phyloP scores from a whole-genome alignment of 2,888 invertebrate genomes.

The Andricus curvator region DNA sequence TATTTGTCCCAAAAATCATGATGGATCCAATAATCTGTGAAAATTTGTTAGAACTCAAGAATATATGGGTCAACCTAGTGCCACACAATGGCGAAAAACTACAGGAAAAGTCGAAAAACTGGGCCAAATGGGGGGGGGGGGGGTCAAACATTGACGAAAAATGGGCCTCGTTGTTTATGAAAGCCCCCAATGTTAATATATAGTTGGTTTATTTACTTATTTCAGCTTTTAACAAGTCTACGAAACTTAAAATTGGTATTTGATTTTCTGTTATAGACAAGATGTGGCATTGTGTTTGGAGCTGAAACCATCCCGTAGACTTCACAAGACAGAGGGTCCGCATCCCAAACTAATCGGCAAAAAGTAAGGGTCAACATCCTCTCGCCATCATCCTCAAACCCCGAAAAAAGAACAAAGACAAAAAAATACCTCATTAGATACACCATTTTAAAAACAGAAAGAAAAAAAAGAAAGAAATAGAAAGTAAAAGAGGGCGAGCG shows the following conservation, averaged over 20 bases:
- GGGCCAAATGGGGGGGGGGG: no score
- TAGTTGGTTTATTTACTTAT: no score
- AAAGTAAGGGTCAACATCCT: conserved; percentile 72
- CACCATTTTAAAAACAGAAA: conserved; percentile 43
- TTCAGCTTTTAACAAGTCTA: no score
- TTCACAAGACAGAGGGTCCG: conserved; percentile 66
- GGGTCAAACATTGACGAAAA: no score
- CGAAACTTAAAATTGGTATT: conserved; percentile 2
- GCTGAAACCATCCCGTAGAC: conserved; percentile 72
- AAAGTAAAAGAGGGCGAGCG: conserved; percentile 27
- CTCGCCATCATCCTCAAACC: conserved; percentile 56
- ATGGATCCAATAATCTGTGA: no score
- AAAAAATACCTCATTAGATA: conserved; percentile 40
- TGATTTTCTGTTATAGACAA: conserved; percentile 65
- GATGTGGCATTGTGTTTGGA: conserved; percentile 71
- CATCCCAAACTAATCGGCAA: conserved; percentile 66
- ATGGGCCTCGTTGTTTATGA: no score
- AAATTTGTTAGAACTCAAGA: no score
- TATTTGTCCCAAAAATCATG: no score
- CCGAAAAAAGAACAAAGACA: conserved; percentile 44
- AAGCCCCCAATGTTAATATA: no score
- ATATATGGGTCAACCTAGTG: no score
- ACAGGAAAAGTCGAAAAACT: no score
- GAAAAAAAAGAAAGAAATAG: conserved; percentile 41
- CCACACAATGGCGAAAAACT: no score